Conservation (phyloP, 2,888 invertebrate genomes). For the Nebria salina region DNA sequence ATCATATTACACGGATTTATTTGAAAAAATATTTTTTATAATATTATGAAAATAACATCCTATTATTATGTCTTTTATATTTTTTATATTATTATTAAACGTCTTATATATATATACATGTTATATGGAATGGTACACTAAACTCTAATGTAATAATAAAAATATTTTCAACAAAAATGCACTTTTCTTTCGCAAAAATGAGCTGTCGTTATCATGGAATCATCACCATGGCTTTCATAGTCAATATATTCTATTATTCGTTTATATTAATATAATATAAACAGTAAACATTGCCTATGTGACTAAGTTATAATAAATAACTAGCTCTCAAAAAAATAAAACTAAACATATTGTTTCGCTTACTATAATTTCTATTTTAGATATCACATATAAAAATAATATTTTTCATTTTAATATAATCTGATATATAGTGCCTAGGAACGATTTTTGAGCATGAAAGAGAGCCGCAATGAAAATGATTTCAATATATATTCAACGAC, state of each 20-base stretch:
- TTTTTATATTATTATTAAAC: conserved; percentile 1
- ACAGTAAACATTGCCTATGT: background rate
- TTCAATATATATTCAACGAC: background rate
- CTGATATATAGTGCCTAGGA: conserved; percentile 18
- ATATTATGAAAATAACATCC: background rate
- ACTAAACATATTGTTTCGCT: background rate
- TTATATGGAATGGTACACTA: background rate
- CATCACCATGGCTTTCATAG: conserved; percentile 21
- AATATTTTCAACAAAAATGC: conserved; percentile 13
- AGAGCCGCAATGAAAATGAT: background rate
- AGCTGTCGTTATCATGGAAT: conserved; percentile 17
- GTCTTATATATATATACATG: conserved; percentile 4
- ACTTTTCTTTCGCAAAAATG: conserved; percentile 6
- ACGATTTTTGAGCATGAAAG: conserved; percentile 17
- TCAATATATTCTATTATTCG: conserved; percentile 7
- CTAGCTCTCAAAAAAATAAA: conserved; percentile 3
- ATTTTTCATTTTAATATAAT: conserved; percentile 18
- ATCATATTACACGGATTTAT: conserved; percentile 16
- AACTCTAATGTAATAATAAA: background rate
- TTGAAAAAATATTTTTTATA: conserved; percentile 12
- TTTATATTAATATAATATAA: conserved; percentile 11
- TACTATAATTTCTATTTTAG: conserved; percentile 11
- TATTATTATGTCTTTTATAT: conserved; percentile 9
- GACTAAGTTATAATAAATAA: background rate
- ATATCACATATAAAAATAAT: conserved; percentile 39